Base-by-base conservation (phyloP, 2,113 vertebrate species). In the Siniperca knerii region DNA sequence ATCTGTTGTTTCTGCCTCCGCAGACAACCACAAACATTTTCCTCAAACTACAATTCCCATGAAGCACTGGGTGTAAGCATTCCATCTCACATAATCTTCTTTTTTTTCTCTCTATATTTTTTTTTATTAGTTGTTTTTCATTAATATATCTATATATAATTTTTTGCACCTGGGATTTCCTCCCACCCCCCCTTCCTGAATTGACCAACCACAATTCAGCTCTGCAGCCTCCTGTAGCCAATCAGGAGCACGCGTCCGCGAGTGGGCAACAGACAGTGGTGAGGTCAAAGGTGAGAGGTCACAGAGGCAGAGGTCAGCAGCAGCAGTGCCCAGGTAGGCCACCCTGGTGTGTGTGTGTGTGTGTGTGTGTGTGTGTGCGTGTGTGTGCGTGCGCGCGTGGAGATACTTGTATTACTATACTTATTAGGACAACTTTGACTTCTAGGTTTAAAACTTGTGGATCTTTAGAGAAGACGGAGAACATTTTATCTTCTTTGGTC, bases 261-360 rank as follows among this genome's bases (percentile, higher is more conserved):
- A 77, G 80, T 54, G 72, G 83, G 76, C 44, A 15, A 80, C 75
- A 76, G 86, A 95, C 94, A 94, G 95, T 95, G 94, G 87, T 89
- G 85, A 93, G 95, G 94, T 95, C 94, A 90, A 88, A 89, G 82
- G 88, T 91, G 86, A 94, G 83, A 92, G 92, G 93, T 92, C 78
- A 90, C 88, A 92, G 89, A 93, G 89, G 89, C 90, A 83, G 87
- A 90, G 83, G 75, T 91, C 90, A 92, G 92, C 89, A 94, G 92
- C 90, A 93, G 89, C 91, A 92, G 86, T 57, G 87, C 90, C 90
- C 89, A 90, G 82, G 84, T 82, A 82, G 69, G 86, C 89, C 90
- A 85, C 66, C 87, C 79, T 77, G 82, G 86, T 89, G 84, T 87
- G 86, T 90, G 87, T 82, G 62, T 84, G 62, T 89, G 81, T 74